These are phyloP conservation scores for Allacma fusca DNA, from an alignment of 2,888 invertebrate species.

Conservation along the genomic window DNA sequence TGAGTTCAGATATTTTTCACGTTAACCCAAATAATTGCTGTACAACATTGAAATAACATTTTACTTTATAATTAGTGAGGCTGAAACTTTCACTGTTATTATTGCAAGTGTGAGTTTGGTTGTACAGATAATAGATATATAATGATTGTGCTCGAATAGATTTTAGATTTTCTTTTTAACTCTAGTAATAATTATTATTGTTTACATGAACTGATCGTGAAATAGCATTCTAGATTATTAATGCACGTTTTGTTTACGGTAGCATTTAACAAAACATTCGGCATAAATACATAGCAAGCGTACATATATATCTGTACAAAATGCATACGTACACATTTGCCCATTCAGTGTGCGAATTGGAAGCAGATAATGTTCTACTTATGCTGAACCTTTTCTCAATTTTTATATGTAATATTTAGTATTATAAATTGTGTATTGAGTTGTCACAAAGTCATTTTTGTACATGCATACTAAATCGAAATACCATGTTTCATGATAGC, in stretches of 20 bases:
- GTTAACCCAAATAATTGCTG: no score
- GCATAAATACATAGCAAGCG: not conserved
- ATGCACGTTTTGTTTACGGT: not conserved
- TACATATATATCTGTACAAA: not conserved
- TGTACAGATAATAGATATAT: not conserved
- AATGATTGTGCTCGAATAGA: not conserved
- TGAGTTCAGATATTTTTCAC: no score
- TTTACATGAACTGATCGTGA: not conserved
- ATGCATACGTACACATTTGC: not conserved
- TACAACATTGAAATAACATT: no score
- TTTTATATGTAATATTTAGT: not conserved
- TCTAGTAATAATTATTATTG: not conserved
- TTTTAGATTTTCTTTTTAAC: not conserved
- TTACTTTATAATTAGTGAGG: not conserved
- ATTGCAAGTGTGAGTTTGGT: not conserved
- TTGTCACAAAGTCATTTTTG: conserved; percentile 27
- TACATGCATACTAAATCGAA: not conserved
- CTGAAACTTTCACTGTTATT: not conserved
- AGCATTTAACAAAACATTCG: conserved; percentile 18
- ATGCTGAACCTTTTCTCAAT: conserved; percentile 12
- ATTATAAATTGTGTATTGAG: conserved; percentile 6
- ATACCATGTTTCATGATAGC: conserved; percentile 1
- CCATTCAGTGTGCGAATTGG: not conserved
- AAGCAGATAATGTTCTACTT: not conserved
- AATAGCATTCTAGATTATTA: not conserved